Conservation (phyloP, 2,113 vertebrate species). For the Gallinago undulata region DNA sequence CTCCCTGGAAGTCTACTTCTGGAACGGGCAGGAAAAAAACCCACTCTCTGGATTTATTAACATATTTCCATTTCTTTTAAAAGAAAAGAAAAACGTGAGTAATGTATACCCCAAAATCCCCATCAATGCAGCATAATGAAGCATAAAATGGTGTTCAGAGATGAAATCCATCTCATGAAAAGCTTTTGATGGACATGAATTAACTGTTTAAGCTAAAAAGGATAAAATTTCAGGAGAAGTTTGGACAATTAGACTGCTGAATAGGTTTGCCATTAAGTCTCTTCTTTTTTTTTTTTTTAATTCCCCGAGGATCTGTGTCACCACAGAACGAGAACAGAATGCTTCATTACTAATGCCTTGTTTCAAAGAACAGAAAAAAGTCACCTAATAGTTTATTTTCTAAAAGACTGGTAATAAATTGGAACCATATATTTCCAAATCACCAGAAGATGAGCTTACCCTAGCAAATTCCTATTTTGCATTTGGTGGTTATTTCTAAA, state of each 20-base stretch:
- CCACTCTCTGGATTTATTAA: background rate
- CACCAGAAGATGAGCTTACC: background rate
- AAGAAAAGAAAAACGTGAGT: background rate
- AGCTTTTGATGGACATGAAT: conserved; percentile 32
- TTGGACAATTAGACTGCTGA: background rate
- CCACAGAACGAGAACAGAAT: background rate
- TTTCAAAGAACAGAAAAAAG: background rate
- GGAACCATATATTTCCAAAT: background rate
- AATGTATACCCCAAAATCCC: conserved; percentile 26
- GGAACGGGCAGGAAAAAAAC: background rate
- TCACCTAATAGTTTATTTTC: background rate
- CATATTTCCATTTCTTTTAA: background rate
- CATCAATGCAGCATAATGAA: conserved; percentile 59
- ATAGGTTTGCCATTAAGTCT: background rate
- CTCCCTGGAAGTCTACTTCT: background rate
- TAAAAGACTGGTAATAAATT: background rate
- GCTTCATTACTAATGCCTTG: background rate
- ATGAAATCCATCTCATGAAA: conserved; percentile 53
- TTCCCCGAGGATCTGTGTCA: background rate
- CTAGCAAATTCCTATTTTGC: background rate
- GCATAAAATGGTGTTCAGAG: conserved; percentile 60
- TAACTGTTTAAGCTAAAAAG: conserved; percentile 46
- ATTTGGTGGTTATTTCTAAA: background rate
- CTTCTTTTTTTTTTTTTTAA: background rate
- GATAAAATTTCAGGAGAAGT: background rate